Evolutionary conservation across 64 coral and sea anemone genomes (phyloP).

Genomic region (Pocillopora damicornis): DNA sequence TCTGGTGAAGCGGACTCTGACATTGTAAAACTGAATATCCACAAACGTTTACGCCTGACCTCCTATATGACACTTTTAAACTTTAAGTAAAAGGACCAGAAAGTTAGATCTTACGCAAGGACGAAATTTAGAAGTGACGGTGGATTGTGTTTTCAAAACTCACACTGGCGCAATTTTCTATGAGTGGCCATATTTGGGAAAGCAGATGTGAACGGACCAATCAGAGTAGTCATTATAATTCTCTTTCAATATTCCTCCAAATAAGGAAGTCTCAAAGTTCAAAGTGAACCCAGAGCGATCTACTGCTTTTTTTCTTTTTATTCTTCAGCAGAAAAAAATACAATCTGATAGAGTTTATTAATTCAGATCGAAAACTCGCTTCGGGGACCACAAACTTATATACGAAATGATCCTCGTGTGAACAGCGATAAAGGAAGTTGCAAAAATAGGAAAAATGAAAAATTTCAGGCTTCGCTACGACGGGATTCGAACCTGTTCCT

Average conservation of each 20-base stretch:
- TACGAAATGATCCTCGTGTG: too few relatives aligned
- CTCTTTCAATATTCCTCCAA: conserved; percentile 22
- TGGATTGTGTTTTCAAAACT: conserved; percentile 47
- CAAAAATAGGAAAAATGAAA: too few relatives aligned
- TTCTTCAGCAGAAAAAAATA: too few relatives aligned
- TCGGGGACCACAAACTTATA: too few relatives aligned
- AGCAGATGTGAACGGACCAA: conserved; percentile 26
- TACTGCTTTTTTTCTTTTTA: too few relatives aligned
- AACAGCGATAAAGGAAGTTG: too few relatives aligned
- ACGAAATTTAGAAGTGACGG: conserved; percentile 69
- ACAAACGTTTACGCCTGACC: conserved; percentile 18
- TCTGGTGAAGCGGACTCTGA: conserved; percentile 25
- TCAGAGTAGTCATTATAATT: conserved; percentile 19
- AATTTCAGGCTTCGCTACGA: too few relatives aligned
- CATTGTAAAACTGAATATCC: conserved; percentile 43
- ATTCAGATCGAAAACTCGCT: too few relatives aligned
- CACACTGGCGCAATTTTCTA: conserved; percentile 43
- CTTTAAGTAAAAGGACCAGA: conserved; percentile 1
- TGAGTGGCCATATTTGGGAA: conserved; percentile 52
- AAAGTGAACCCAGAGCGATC: not conserved
- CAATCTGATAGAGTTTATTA: too few relatives aligned
- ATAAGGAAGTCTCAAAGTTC: conserved; percentile 46
- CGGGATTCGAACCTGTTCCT: too few relatives aligned
- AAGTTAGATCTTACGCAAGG: conserved; percentile 66
- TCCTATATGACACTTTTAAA: conserved; percentile 5